These are phyloP conservation scores for Hirundo rustica DNA, from an alignment of 2,797 vertebrate genomes.

Conservation along the genomic window DNA sequence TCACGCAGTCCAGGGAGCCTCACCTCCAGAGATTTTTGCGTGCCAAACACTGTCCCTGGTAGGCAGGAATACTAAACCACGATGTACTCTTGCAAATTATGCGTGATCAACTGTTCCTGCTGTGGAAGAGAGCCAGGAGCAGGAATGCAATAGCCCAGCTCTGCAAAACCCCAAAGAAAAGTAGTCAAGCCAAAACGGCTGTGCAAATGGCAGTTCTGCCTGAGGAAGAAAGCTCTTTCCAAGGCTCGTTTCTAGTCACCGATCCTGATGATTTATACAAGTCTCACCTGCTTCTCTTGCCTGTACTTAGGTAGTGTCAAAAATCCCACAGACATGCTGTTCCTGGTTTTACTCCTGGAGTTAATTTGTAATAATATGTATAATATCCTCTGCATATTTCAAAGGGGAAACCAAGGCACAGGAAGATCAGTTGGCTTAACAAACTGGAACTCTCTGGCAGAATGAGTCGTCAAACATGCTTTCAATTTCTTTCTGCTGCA, in stretches of 20 bases:
- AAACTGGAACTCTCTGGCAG: neutral
- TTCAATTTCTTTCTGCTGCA: neutral
- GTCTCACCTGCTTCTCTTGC: neutral
- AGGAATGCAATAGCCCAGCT: neutral
- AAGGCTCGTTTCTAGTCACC: neutral
- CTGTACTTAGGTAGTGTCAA: neutral
- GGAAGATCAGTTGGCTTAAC: neutral
- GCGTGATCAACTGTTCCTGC: neutral
- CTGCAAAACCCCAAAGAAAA: neutral
- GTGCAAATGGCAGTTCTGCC: neutral
- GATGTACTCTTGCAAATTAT: neutral
- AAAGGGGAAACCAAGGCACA: neutral
- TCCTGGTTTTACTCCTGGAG: neutral
- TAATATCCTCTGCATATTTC: neutral
- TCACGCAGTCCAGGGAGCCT: neutral
- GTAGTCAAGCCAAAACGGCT: neutral
- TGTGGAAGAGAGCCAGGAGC: constrained; percentile 4
- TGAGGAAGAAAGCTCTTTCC: neutral
- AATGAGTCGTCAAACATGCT: neutral
- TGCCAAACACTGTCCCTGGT: neutral
- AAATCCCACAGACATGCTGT: neutral
- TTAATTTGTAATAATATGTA: neutral
- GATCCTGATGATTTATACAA: neutral
- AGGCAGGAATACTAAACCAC: constrained; percentile 5
- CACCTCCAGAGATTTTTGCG: neutral